phyloP scores from a whole-genome alignment of 1,140 invertebrate species.

The Contarinia nasturtii region DNA sequence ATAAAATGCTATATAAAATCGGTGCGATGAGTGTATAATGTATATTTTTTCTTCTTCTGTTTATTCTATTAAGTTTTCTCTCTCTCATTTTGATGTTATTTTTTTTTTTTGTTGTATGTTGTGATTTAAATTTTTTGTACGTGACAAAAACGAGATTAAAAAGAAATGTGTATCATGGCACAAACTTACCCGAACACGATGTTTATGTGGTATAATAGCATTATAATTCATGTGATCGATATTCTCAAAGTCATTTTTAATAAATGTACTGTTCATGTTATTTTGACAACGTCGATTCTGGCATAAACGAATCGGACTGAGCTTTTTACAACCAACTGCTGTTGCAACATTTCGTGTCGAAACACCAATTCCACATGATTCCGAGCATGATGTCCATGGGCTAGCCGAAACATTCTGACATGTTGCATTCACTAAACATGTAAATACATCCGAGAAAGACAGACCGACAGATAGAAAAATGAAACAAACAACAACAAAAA shows the following conservation, averaged over 20 bases:
- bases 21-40: too few relatives aligned
- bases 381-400: conserved; percentile 41
- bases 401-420: conserved; percentile 25
- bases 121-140: too few relatives aligned
- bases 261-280: conserved; percentile 11
- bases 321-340: conserved; percentile 32
- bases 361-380: conserved; percentile 37
- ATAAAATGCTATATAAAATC: background rate
- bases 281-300: conserved; percentile 21
- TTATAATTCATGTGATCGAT: too few relatives aligned
- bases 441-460: background rate
- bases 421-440: conserved; percentile 23
- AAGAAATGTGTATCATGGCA: background rate
- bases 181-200: conserved; percentile 20
- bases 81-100: too few relatives aligned
- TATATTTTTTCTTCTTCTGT: too few relatives aligned
- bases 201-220: conserved; percentile 8
- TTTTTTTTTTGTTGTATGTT: too few relatives aligned
- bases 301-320: conserved; percentile 41
- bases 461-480: too few relatives aligned
- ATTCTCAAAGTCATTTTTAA: background rate
- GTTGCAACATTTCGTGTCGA: conserved; percentile 38
- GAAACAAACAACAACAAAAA: too few relatives aligned
- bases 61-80: too few relatives aligned
- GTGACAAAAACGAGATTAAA: background rate